A percentile compares a stretch with the other conserved stretches of the same genome.
Conservation (phyloP, 2,888 invertebrate genomes). For the Venustoraphidia nigricollis region DNA sequence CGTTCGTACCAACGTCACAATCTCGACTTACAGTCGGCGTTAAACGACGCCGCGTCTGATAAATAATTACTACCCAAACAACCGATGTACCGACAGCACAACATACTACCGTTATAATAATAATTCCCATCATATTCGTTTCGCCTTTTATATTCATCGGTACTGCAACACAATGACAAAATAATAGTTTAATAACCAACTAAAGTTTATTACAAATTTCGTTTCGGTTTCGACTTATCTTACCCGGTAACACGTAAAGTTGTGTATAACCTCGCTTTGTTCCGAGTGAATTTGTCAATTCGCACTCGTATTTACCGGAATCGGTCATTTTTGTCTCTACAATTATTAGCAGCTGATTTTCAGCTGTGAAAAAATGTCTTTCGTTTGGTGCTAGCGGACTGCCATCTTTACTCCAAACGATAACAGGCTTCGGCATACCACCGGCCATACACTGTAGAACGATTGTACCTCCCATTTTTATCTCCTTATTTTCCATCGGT, state of each 20-base stretch:
- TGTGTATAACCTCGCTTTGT: constrained; percentile 55
- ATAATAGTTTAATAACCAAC: neutral
- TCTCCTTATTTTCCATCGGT: constrained; percentile 73
- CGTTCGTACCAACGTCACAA: too few relatives aligned
- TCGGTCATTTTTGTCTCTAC: constrained; percentile 63
- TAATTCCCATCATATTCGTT: constrained; percentile 71
- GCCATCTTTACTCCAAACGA: constrained; percentile 78
- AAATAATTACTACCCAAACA: constrained; percentile 83
- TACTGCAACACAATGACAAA: constrained; percentile 16
- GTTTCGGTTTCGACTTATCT: constrained; percentile 17
- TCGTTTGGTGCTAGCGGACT: constrained; percentile 54
- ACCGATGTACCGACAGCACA: constrained; percentile 84
- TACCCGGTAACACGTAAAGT: constrained; percentile 51
- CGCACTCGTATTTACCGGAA: constrained; percentile 79
- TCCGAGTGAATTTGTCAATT: constrained; percentile 74
- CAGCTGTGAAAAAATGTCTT: constrained; percentile 73
- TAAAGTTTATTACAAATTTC: neutral
- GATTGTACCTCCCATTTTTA: constrained; percentile 64
- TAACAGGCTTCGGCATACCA: constrained; percentile 67
- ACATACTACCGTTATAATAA: constrained; percentile 79
- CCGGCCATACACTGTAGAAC: constrained; percentile 79
- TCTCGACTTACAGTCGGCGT: neutral
- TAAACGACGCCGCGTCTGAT: constrained; percentile 59
- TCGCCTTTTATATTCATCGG: constrained; percentile 41
- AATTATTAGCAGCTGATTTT: constrained; percentile 77